phyloP scores from a whole-genome alignment of 2,888 invertebrate genomes.

The Oscheius sp. region DNA sequence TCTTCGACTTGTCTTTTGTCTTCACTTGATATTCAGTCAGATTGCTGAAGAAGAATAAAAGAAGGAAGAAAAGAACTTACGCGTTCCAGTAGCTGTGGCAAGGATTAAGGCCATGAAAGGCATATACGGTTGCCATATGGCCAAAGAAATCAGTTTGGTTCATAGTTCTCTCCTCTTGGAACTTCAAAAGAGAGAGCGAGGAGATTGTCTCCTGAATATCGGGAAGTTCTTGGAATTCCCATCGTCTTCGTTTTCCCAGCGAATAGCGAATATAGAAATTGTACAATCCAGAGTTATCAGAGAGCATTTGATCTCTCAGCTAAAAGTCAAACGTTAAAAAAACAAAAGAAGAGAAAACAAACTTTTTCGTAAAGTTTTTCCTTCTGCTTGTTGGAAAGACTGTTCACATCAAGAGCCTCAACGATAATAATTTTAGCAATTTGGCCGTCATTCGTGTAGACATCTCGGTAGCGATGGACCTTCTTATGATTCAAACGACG shows the following conservation, averaged over 20 bases:
- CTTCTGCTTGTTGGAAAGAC: not conserved
- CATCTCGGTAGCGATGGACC: not conserved
- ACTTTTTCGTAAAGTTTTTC: conserved; percentile 3
- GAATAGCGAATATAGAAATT: conserved; percentile 11
- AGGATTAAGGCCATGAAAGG: not conserved
- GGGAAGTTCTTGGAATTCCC: conserved; percentile 7
- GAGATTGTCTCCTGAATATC: not conserved
- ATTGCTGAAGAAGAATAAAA: not conserved
- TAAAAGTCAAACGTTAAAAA: not conserved
- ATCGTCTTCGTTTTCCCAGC: conserved; percentile 8
- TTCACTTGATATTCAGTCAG: not conserved
- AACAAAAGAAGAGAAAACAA: not conserved
- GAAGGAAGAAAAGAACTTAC: not conserved
- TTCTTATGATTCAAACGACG: conserved; percentile 11
- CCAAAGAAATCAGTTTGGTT: not conserved
- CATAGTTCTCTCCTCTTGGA: not conserved
- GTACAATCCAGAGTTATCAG: not conserved
- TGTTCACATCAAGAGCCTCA: not conserved
- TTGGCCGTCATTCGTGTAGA: not conserved
- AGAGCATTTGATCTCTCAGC: not conserved
- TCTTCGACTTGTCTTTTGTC: not conserved
- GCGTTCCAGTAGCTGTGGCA: not conserved
- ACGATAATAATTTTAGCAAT: conserved; percentile 11
- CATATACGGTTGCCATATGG: not conserved
- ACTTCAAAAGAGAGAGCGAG: not conserved